Base-by-base conservation (phyloP, 2,888 invertebrate species). In the Dasypogon diadema region DNA sequence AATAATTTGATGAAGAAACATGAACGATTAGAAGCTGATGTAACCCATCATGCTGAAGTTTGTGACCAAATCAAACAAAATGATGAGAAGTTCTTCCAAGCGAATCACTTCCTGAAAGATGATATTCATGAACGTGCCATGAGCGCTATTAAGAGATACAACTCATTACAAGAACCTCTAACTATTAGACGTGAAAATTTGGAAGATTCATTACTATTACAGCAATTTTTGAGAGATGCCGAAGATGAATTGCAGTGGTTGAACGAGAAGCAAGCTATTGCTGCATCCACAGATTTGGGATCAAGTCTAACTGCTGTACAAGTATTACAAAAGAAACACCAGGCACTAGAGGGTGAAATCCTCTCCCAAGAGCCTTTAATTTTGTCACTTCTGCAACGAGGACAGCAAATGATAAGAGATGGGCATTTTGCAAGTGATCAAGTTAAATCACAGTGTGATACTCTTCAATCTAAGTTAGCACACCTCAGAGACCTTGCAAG, bases 221-320 rank as follows among this genome's bases (percentile, higher is more conserved):
- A 97, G 83, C 93, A 97, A 82, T 97, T 97, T 88, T 89, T 93
- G 56, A 88, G 96, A 22, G 98, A 98, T 83, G 93, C 96, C 0
- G 95, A 97, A 77, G 98, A 98, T 83, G 98, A 98, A 85, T 83
- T 96, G 73, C 91, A 93, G 79, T 99, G 98, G 98, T 86, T 98
- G n/a, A 87, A 89, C 2, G 93, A 95, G 81, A 92, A 93, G 80
- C 91, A 92, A 81, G 89, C 90, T 0, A 83, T 92, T 4, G 93
- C 92, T 0, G 88, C 89, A 1, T 93, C 93, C 0, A 88, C 88
- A 24, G 94, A 94, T 83, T 86, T 94, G 12, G 92, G 92, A 10
- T 88, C 82, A 24, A 86, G 84, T 76, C 85, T 94, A 73, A 89
- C 90, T 1, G 92, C 94, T 12, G 96, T 97, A 0, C 96, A 97